Base-by-base conservation (phyloP, 2,888 invertebrate genomes). In the Lithosia quadra region DNA sequence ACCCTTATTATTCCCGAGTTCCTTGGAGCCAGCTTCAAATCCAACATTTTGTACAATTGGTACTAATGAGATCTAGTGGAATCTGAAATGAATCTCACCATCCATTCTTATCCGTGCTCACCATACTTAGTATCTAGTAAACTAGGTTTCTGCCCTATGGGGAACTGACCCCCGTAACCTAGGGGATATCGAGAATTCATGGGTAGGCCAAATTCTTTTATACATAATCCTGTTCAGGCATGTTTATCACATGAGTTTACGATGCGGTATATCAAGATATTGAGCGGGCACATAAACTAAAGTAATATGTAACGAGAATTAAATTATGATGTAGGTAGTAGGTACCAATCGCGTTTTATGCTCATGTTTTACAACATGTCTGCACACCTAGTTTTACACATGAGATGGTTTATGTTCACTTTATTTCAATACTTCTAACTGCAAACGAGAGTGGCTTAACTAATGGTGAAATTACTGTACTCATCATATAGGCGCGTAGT, bases 191-290 rank as follows among this genome's bases (percentile, higher is more conserved):
- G 15, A 39, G 18, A 18, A 18, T 18, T 0, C 18, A 43, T 43
- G 7, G 15, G 18, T 43, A 8, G 43, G 18, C 18, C 22, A 55
- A 55, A 55, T 55, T 28, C 18, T 28, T 18, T 18, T 58, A 8
- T 33, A 18, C 24, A 58, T 9, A 57, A n/a, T 18, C 18, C 10
- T 24, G 24, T 18, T 7, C 10, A 34, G 18, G 10, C 22, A n/a
- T 43, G 18, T 57, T 64, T 34, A 24, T 11, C 28, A 39, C 28
- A 64, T 76, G 43, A 65, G 33, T 74, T 69, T 65, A 73, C 64
- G 70, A 79, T 59, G 65, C 55, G 61, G 21, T 34, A 28, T 65
- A 34, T 21, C 53, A 63, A 22, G 60, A 59, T 66, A 68, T 65
- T 60, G 58, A 63, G 53, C 49, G 68, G 3, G 21, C 49, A 33